Conservation (phyloP, 2,888 invertebrate genomes). For the Agrotis segetum region DNA sequence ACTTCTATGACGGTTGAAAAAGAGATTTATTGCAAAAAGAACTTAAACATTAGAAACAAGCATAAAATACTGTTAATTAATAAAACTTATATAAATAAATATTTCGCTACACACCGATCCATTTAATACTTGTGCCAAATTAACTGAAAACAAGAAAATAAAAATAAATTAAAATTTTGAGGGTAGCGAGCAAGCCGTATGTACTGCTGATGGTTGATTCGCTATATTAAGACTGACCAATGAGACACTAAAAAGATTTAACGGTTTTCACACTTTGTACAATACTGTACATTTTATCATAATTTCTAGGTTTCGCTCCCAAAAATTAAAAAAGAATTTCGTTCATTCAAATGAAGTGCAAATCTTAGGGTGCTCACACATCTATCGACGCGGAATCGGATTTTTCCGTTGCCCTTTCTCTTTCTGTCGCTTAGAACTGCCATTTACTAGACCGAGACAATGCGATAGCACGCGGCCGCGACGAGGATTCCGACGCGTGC, state of each 20-base stretch:
- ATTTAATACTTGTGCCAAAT: constrained; percentile 86
- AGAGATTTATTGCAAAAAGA: constrained; percentile 75
- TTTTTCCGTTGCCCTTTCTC: too few relatives aligned
- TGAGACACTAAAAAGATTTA: background rate
- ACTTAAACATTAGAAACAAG: constrained; percentile 61
- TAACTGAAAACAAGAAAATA: constrained; percentile 86
- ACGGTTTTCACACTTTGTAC: background rate
- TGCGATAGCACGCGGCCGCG: too few relatives aligned
- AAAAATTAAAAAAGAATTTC: background rate
- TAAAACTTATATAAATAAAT: constrained; percentile 62
- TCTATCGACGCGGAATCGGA: too few relatives aligned
- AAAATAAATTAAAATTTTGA: constrained; percentile 74
- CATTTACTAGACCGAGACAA: too few relatives aligned
- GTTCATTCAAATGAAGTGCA: background rate
- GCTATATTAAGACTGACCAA: constrained; percentile 10
- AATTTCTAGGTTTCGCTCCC: background rate
- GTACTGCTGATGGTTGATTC: constrained; percentile 45
- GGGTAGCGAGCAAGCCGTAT: constrained; percentile 50
- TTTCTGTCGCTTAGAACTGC: too few relatives aligned
- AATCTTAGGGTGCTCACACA: too few relatives aligned
- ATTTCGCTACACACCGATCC: constrained; percentile 86
- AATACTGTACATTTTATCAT: background rate
- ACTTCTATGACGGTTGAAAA: constrained; percentile 49
- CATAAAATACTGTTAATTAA: constrained; percentile 70
- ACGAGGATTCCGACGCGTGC: too few relatives aligned